Conservation (phyloP, 2,113 vertebrate species). For the Lampris megalopsis region DNA sequence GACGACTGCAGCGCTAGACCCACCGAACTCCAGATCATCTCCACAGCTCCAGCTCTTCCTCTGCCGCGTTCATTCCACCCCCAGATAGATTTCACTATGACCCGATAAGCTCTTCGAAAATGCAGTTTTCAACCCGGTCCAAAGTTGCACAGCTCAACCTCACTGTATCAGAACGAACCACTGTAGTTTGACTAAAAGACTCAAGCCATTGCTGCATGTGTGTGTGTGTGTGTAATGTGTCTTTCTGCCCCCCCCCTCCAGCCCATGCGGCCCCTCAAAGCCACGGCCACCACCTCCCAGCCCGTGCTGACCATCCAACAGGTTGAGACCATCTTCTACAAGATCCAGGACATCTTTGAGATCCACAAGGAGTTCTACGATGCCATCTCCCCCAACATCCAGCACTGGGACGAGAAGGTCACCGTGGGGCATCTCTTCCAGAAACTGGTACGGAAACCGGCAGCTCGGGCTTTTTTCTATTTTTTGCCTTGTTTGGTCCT, state of each 20-base stretch:
- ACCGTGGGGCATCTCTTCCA: constrained; percentile 97
- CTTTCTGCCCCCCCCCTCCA: constrained; percentile 54
- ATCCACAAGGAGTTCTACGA: constrained; percentile 98
- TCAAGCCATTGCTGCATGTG: too few species aligned
- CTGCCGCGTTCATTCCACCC: too few species aligned
- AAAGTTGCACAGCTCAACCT: too few species aligned
- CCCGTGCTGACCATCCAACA: constrained; percentile 95
- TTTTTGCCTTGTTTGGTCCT: neutral
- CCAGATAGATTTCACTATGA: too few species aligned
- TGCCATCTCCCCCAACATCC: constrained; percentile 91
- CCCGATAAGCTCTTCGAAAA: too few species aligned
- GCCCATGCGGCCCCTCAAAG: constrained; percentile 97
- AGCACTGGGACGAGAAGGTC: constrained; percentile 95
- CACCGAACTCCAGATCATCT: too few species aligned
- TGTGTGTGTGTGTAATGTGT: neutral
- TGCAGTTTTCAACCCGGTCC: too few species aligned
- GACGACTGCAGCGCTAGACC: too few species aligned
- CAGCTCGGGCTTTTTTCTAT: neutral
- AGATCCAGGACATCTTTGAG: constrained; percentile 96
- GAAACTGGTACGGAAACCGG: constrained; percentile 91
- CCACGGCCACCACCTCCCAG: constrained; percentile 95
- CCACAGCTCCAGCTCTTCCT: too few species aligned
- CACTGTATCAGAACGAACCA: too few species aligned
- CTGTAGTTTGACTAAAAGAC: too few species aligned
- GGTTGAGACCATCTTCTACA: constrained; percentile 98